Percentiles rank a stretch among this genome's conserved stretches.
Evolutionary conservation across 2,888 invertebrate genomes (phyloP).

Genomic region (Epinotia bilunana): DNA sequence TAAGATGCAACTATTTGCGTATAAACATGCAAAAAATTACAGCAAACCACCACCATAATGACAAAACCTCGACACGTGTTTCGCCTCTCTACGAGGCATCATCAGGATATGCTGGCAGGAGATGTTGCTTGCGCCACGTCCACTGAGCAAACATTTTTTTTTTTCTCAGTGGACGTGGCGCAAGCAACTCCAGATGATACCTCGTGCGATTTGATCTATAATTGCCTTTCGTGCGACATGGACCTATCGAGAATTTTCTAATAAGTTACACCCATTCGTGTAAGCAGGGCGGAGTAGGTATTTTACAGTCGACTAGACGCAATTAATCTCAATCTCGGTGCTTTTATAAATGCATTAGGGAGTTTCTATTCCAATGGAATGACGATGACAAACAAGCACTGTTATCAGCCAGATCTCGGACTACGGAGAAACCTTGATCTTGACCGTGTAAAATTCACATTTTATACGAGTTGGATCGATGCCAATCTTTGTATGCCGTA

Average conservation of each 20-base stretch:
- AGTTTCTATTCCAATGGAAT: conserved; percentile 41
- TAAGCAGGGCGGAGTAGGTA: conserved; percentile 45
- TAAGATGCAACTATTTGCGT: no score
- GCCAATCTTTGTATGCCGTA: conserved; percentile 23
- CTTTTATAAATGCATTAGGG: conserved; percentile 61
- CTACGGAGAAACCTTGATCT: conserved; percentile 52
- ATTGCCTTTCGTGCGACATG: conserved; percentile 19
- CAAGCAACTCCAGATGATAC: no score
- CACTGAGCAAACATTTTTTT: no score
- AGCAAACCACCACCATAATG: no score
- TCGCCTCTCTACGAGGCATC: no score
- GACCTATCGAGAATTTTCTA: conserved; percentile 5
- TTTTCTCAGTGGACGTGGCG: no score
- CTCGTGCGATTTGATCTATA: conserved; percentile 34
- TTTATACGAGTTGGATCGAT: conserved; percentile 31
- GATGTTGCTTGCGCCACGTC: no score
- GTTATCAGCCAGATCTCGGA: conserved; percentile 25
- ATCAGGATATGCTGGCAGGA: no score
- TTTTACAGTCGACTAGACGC: conserved; percentile 55
- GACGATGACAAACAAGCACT: conserved; percentile 38
- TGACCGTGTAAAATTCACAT: conserved; percentile 44
- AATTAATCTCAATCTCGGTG: conserved; percentile 53
- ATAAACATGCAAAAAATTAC: no score
- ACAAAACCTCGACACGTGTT: no score
- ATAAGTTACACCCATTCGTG: conserved; percentile 14